These are phyloP conservation scores for Lepus oiostolus DNA, from an alignment of 2,797 vertebrate genomes.

Conservation along the genomic window DNA sequence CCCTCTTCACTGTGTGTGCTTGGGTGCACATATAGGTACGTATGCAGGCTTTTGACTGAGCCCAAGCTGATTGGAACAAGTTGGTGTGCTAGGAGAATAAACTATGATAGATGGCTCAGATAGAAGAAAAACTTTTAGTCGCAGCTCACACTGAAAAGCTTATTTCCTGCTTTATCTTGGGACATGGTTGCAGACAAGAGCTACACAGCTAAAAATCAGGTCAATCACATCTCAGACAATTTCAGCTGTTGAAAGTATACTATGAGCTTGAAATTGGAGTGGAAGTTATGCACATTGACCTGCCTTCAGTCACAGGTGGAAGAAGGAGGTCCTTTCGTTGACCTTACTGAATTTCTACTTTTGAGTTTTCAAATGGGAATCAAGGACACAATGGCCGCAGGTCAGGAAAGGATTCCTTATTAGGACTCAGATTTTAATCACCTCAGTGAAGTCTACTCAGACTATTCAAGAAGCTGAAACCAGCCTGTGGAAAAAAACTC, in stretches of 20 bases:
- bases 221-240: not conserved
- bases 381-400: not conserved
- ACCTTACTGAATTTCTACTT: not conserved
- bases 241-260: not conserved
- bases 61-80: not conserved
- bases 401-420: not conserved
- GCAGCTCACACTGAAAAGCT: not conserved
- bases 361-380: not conserved
- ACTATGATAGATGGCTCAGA: not conserved
- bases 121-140: not conserved
- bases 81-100: not conserved
- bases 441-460: not conserved
- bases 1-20: not conserved
- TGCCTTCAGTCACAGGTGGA: not conserved
- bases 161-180: not conserved
- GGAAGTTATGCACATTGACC: not conserved
- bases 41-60: not conserved
- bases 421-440: not conserved
- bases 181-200: not conserved
- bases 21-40: rapidly evolving
- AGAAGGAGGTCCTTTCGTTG: not conserved
- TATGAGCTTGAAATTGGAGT: not conserved
- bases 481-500: not conserved
- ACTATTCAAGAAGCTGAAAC: not conserved
- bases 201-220: not conserved